These are phyloP conservation scores for Drosophila athabasca DNA, from an alignment of 1,140 invertebrate species.

Conservation along the genomic window DNA sequence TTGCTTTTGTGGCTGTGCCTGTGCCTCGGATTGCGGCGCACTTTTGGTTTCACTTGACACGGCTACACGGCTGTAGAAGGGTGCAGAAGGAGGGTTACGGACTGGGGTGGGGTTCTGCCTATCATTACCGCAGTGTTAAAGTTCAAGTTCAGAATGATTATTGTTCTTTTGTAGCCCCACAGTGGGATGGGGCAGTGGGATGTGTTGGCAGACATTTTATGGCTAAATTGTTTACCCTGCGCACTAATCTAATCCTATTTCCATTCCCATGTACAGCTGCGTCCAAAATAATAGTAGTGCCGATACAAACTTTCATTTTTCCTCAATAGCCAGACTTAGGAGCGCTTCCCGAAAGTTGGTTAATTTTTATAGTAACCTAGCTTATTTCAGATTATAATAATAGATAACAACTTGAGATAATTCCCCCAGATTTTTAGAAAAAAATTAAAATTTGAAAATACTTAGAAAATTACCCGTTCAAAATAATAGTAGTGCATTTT, in stretches of 20 bases:
- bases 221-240: conserved; percentile 41
- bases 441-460: no score
- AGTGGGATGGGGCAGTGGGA: neutral
- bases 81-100: neutral
- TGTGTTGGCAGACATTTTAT: no score
- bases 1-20: conserved; percentile 36
- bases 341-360: no score
- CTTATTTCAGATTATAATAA: no score
- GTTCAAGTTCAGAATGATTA: conserved; percentile 79
- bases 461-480: no score
- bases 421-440: no score
- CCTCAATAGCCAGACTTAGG: no score
- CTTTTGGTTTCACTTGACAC: conserved; percentile 77
- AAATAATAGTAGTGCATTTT: no score
- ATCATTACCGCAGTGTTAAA: conserved; percentile 67
- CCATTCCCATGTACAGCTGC: conserved; percentile 38
- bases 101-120: conserved; percentile 28
- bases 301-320: no score
- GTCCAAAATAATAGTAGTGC: no score
- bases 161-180: conserved; percentile 31
- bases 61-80: conserved; percentile 1
- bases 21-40: conserved; percentile 38
- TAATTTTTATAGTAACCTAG: no score
- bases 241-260: conserved; percentile 48
- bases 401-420: no score